These are phyloP conservation scores for Simalia tracyae DNA, from an alignment of 2,797 vertebrate species.

Conservation along the genomic window DNA sequence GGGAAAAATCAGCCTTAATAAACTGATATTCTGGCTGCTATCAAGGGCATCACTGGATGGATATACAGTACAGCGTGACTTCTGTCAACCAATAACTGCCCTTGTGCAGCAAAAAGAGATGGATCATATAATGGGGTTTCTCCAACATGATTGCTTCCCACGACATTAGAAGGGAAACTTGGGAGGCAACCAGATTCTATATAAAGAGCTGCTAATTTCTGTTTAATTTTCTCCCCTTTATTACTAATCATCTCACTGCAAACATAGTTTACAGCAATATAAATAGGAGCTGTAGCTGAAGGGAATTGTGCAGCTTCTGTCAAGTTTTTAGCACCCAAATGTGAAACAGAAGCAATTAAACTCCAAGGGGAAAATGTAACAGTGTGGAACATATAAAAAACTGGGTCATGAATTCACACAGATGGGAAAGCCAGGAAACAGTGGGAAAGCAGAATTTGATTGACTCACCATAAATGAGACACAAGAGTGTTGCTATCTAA, in stretches of 20 bases:
- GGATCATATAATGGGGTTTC: conserved; percentile 20
- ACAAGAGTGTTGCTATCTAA: conserved; percentile 67
- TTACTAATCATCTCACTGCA: conserved; percentile 72
- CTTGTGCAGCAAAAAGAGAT: neutral
- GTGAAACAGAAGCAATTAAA: conserved; percentile 74
- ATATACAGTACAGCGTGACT: neutral
- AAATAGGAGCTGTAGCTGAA: conserved; percentile 71
- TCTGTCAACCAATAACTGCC: neutral
- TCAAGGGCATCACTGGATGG: neutral
- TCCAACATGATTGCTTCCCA: conserved; percentile 20
- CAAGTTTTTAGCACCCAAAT: conserved; percentile 73
- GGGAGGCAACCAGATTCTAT: conserved; percentile 49
- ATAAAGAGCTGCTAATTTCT: conserved; percentile 60
- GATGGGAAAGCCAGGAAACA: conserved; percentile 69
- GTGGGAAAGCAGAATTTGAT: conserved; percentile 69
- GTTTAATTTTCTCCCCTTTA: conserved; percentile 69
- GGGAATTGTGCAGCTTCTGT: conserved; percentile 70
- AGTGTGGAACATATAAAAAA: conserved; percentile 72
- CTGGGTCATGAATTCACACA: conserved; percentile 72
- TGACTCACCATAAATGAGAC: conserved; percentile 71
- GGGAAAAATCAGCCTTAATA: neutral
- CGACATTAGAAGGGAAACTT: conserved; percentile 49
- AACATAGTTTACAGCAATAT: conserved; percentile 68
- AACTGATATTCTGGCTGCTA: neutral
- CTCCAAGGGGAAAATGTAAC: conserved; percentile 68